These are phyloP conservation scores for Scopus umbretta DNA, from an alignment of 2,113 vertebrate genomes.

Conservation along the genomic window DNA sequence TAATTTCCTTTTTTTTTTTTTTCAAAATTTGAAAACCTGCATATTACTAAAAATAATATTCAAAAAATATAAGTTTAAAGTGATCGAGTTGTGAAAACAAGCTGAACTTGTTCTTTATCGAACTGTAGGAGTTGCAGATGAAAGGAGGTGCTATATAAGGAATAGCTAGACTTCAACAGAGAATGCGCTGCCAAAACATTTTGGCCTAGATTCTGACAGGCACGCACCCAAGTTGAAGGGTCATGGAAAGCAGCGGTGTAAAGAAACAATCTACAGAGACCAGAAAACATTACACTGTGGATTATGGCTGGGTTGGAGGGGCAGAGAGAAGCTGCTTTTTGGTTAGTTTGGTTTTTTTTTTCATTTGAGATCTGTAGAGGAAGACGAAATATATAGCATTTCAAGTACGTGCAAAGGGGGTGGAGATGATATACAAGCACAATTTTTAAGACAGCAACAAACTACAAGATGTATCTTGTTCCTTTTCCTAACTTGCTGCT, in stretches of 20 bases:
- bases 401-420: not conserved
- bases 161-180: slow-evolving; percentile 54
- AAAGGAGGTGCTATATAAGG: slow-evolving; percentile 62
- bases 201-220: slow-evolving; percentile 62
- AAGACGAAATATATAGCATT: not conserved
- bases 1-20: not conserved
- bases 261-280: slow-evolving; percentile 30
- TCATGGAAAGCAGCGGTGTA: slow-evolving; percentile 48
- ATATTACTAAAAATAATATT: slow-evolving; percentile 4
- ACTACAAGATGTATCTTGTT: slow-evolving; percentile 17
- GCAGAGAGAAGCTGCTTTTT: not conserved
- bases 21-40: not conserved
- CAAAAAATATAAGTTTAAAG: not conserved
- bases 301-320: not conserved
- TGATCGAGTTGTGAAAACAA: slow-evolving; percentile 42
- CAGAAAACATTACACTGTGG: not conserved
- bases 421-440: not conserved
- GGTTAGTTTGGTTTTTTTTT: no score
- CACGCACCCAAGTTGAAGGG: slow-evolving; percentile 59
- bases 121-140: slow-evolving; percentile 55
- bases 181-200: slow-evolving; percentile 49
- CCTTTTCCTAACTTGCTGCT: not conserved
- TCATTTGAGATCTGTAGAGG: not conserved
- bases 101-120: slow-evolving; percentile 52
- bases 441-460: not conserved